Evolutionary conservation across 2,113 vertebrate species (phyloP), one percentile per base, ranked within the genome.

Genomic region (Caranx ignobilis): DNA sequence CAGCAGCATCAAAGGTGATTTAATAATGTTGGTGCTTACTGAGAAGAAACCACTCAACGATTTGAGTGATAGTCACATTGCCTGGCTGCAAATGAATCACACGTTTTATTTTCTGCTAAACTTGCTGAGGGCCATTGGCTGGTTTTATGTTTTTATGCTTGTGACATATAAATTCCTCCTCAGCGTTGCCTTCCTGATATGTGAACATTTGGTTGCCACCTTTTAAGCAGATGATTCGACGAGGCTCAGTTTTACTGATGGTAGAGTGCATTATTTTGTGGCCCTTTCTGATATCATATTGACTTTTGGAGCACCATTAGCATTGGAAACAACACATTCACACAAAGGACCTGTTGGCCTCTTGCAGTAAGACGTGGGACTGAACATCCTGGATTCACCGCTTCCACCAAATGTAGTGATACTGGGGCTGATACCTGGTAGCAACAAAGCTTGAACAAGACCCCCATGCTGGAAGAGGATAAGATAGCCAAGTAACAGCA

Each of bases 81-180:
- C 31, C 26, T 78, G 43, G 59, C 12, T 70, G 41, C 26, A 60
- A 79, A 71, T 80, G 0, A 55, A 63, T 72, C 32, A 41, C 32
- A 47, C 12, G 5, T 48, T 80, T 54, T 1, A 55, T 67, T 71
- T 69, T 55, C 12, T 39, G 12, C 19, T 11, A 21, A 67, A 50
- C 18, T 41, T 34, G 35, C 41, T 43, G 12, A 63, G 65, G 11
- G 32, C 55, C 19, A 18, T 19, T 71, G 26, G 18, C 54, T 31
- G 13, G 34, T 54, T 13, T 54, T 31, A 26, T 74, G 31, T 55
- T 63, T 26, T 26, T 26, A 26, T 26, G 26, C 26, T 26, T 57
- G 12, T 32, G 12, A 64, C 32, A n/a, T 32, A 39, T 47, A 56
- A 11, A 47, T 55, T 12, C 8, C 34, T 59, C 16, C 9, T 43